A percentile compares a stretch with the other conserved stretches of the same genome.
phyloP scores from a whole-genome alignment of 2,797 vertebrate genomes.

The Liparis tanakae region DNA sequence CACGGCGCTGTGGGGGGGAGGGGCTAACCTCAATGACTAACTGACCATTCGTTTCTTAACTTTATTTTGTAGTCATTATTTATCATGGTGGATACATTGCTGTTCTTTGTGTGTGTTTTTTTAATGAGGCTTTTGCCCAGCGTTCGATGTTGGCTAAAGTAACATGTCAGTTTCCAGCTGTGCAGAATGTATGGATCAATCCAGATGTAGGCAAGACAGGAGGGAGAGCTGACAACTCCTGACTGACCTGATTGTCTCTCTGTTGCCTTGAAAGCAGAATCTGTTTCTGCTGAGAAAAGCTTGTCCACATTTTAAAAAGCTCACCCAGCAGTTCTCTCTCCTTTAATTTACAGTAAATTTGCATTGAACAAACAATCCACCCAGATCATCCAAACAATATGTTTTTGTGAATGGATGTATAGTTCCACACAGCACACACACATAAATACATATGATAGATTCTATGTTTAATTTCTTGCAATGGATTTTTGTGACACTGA shows the following conservation, averaged over 20 bases:
- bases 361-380: not conserved
- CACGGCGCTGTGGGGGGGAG: not conserved
- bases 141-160: not conserved
- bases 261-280: no score
- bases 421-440: not conserved
- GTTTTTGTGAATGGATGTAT: not conserved
- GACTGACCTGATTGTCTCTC: no score
- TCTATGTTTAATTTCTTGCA: no score
- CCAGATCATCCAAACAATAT: not conserved
- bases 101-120: not conserved
- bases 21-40: not conserved
- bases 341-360: no score
- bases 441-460: not conserved
- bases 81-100: not conserved
- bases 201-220: not conserved
- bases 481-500: not conserved
- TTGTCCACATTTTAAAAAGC: no score
- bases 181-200: not conserved
- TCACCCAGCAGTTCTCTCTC: no score
- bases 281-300: no score
- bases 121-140: not conserved
- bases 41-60: not conserved
- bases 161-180: not conserved
- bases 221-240: no score
- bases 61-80: no score